Evolutionary conservation across 2,888 invertebrate species (phyloP).

Genomic region (Drosophila colorata): DNA sequence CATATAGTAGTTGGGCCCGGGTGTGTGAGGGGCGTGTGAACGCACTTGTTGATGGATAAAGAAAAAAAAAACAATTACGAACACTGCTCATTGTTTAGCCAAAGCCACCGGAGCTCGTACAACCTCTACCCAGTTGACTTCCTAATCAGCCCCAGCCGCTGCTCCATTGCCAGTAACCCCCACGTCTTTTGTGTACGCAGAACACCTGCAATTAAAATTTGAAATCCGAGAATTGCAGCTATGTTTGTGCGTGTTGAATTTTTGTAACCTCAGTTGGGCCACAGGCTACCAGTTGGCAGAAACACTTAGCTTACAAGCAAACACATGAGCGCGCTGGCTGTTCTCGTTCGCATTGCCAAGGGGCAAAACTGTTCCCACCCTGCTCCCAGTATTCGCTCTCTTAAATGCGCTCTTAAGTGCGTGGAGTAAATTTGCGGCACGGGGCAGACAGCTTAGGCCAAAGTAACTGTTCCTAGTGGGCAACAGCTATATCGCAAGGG

Average conservation of each 20-base stretch:
- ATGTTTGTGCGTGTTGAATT: slow-evolving; percentile 2
- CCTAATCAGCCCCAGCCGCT: background rate
- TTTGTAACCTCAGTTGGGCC: background rate
- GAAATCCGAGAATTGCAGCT: slow-evolving; percentile 8
- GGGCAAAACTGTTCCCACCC: slow-evolving; percentile 30
- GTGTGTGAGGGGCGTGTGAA: background rate
- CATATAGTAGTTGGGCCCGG: background rate
- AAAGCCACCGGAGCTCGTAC: background rate
- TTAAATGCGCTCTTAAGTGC: slow-evolving; percentile 45
- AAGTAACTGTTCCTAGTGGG: background rate
- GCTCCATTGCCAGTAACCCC: too few species aligned
- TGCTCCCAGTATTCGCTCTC: slow-evolving; percentile 59
- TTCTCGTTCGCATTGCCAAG: slow-evolving; percentile 18
- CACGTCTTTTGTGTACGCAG: background rate
- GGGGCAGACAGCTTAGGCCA: slow-evolving; percentile 1
- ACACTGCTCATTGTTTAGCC: background rate
- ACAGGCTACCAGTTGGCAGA: background rate
- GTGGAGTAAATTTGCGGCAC: too few species aligned
- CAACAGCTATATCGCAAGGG: background rate
- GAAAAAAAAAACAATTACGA: background rate
- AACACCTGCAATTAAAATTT: slow-evolving; percentile 17
- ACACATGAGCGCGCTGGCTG: slow-evolving; percentile 8
- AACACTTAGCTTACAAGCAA: slow-evolving; percentile 5
- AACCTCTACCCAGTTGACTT: background rate
- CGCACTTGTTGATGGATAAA: slow-evolving; percentile 14